These are phyloP conservation scores for Litoditis marina DNA, from an alignment of 2,888 invertebrate species.

Conservation along the genomic window DNA sequence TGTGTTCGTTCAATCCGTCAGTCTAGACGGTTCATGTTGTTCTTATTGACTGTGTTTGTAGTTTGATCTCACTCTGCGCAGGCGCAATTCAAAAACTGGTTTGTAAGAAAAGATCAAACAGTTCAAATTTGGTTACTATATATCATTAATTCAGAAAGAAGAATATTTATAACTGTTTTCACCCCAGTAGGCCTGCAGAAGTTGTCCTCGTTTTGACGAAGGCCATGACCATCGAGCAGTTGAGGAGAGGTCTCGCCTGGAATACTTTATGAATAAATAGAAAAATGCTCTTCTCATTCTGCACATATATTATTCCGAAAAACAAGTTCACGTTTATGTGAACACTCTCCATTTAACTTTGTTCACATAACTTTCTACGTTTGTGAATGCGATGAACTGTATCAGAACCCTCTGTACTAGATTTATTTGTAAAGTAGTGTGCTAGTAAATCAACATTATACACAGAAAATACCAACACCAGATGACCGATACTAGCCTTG, in stretches of 20 bases:
- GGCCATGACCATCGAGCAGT: conserved; percentile 72
- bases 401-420: neutral
- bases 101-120: no score
- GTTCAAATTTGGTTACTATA: neutral
- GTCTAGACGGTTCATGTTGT: no score
- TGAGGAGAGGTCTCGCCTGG: conserved; percentile 73
- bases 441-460: neutral
- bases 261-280: no score
- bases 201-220: conserved; percentile 67
- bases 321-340: no score
- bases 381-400: no score
- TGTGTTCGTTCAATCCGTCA: no score
- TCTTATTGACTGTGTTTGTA: no score
- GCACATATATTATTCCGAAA: no score
- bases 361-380: no score
- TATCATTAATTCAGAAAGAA: neutral
- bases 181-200: conserved; percentile 70
- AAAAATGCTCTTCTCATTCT: no score
- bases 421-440: neutral
- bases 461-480: neutral
- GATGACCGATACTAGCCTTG: conserved; percentile 63
- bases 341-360: no score
- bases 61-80: no score
- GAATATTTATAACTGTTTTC: neutral
- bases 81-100: neutral